Base-by-base conservation (phyloP, 2,797 vertebrate genomes). In the Helicolenus hilgendorfi region DNA sequence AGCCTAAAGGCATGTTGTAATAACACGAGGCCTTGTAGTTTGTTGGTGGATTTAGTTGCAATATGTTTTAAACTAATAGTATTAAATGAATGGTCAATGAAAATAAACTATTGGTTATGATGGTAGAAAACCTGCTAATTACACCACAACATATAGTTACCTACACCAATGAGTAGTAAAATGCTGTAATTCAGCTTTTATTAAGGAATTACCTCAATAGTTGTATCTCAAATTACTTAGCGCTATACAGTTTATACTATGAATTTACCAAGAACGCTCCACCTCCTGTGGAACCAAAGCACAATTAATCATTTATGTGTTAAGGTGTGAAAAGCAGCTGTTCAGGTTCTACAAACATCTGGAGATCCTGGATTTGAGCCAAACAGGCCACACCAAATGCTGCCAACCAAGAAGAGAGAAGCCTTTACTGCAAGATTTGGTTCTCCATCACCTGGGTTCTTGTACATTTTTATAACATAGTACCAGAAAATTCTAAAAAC, bases 271-370 rank as follows among this genome's bases (percentile, higher is more conserved):
- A 27, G 20, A 88, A 41, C 18, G 38, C 24, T 83, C 4, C 14
- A 11, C 69, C 55, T 88, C 58, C 83, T 63, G 59, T 71, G 72
- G 75, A 86, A 69, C 72, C 36, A 79, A 67, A 89, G 69, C 72
- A 11, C 72, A 49, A 81, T 92, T 82, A 94, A 92, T 96, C 35
- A 93, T 94, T 90, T 68, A 94, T 72, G 36, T 22, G 31, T 76
- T 27, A 62, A 75, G 63, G 70, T 80, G 63, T 85, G 85, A 83
- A 56, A 81, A 86, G 91, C 91, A 94, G 91, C 84, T 91, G 92
- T 67, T 64, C 68, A 38, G 84, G 87, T 92, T 88, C 73, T 60
- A 7, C n/a, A 81, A 85, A 93, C 92, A 95, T 92, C 94, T 95
- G 94, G 86, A 89, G 45, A 91, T 67, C 15, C 65, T 90, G 88